Evolutionary conservation across 2,888 invertebrate species (phyloP).

Genomic region (Conchocele bisecta): DNA sequence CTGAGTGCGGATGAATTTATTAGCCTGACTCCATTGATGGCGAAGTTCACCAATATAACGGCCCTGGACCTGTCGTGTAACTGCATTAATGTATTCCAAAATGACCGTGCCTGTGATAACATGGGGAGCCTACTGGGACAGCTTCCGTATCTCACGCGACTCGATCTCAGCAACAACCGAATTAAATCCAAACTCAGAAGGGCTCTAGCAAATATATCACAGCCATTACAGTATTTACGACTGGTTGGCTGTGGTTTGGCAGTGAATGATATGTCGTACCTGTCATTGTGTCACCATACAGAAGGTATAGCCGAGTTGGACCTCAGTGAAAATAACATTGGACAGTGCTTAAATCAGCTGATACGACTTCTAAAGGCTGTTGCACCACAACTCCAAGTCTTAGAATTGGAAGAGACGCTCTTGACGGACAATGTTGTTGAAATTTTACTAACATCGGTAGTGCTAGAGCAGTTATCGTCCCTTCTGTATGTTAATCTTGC

Average conservation of each 20-base stretch:
- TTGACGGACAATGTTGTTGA: constrained; percentile 61
- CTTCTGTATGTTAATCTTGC: constrained; percentile 73
- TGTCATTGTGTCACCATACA: constrained; percentile 71
- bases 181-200: constrained; percentile 70
- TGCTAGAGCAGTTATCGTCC: constrained; percentile 54
- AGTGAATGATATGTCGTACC: constrained; percentile 69
- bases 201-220: constrained; percentile 62
- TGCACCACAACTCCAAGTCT: constrained; percentile 56
- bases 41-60: constrained; percentile 69
- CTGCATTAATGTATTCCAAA: constrained; percentile 68
- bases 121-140: constrained; percentile 62
- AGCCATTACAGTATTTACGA: constrained; percentile 72
- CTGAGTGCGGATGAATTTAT: constrained; percentile 72
- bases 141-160: constrained; percentile 66
- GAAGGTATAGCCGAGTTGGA: constrained; percentile 71
- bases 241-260: constrained; percentile 76
- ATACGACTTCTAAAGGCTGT: constrained; percentile 56
- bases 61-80: constrained; percentile 80
- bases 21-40: constrained; percentile 68
- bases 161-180: constrained; percentile 79
- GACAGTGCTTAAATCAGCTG: constrained; percentile 35
- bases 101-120: constrained; percentile 59
- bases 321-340: constrained; percentile 76
- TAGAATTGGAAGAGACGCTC: constrained; percentile 76
- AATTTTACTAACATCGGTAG: constrained; percentile 36